These are phyloP conservation scores for Polymixis flavicincta DNA, from an alignment of 2,888 invertebrate species.

Conservation along the genomic window DNA sequence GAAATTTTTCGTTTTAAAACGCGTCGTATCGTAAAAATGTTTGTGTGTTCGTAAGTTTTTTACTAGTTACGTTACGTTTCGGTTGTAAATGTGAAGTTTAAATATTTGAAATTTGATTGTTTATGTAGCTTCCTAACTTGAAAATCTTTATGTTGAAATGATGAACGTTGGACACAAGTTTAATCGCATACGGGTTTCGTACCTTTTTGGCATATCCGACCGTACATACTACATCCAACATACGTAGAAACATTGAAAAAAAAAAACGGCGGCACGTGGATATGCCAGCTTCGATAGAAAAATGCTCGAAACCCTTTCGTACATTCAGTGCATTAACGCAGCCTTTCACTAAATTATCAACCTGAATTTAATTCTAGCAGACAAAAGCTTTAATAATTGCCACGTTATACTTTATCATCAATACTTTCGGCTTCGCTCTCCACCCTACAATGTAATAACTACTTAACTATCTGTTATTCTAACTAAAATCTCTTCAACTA, in stretches of 20 bases:
- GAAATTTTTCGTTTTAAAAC: slow-evolving; percentile 51
- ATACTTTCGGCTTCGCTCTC: background rate
- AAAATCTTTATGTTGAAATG: slow-evolving; percentile 14
- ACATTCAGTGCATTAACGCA: slow-evolving; percentile 18
- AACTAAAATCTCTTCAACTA: background rate
- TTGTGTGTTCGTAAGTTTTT: slow-evolving; percentile 57
- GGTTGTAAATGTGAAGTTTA: slow-evolving; percentile 57
- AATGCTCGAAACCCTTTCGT: background rate
- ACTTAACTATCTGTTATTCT: background rate
- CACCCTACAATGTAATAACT: too few relatives aligned
- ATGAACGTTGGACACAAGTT: slow-evolving; percentile 8
- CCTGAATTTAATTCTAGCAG: slow-evolving; percentile 19
- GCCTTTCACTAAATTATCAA: slow-evolving; percentile 33
- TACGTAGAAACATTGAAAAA: too few relatives aligned
- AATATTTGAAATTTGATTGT: slow-evolving; percentile 40
- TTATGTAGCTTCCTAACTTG: slow-evolving; percentile 9
- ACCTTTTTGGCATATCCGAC: too few relatives aligned
- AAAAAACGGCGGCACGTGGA: too few relatives aligned
- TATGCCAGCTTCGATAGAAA: too few relatives aligned
- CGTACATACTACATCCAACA: too few relatives aligned
- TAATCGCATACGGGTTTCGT: slow-evolving; percentile 6
- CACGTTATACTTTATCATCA: slow-evolving; percentile 23
- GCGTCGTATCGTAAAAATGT: slow-evolving; percentile 55
- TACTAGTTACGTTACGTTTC: slow-evolving; percentile 59
- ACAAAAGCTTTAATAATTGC: slow-evolving; percentile 53